Conservation (phyloP, 2,888 invertebrate genomes). For the Drosophila atripex region DNA sequence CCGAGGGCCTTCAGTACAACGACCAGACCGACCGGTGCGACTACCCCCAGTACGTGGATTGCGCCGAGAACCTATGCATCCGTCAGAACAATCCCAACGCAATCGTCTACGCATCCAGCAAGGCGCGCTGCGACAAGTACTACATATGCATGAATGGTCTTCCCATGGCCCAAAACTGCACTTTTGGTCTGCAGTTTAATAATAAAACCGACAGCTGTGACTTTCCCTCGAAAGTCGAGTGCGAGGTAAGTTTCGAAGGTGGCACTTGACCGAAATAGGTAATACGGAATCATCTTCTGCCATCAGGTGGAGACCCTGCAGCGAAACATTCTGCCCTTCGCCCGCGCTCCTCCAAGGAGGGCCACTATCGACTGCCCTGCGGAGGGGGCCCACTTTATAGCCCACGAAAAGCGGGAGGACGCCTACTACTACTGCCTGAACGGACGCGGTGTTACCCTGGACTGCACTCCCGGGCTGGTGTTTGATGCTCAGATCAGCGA, state of each 20-base stretch:
- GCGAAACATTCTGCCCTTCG: conserved; percentile 74
- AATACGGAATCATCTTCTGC: not conserved
- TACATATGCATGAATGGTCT: conserved; percentile 78
- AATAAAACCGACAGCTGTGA: conserved; percentile 70
- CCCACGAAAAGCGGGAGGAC: conserved; percentile 62
- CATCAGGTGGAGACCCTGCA: conserved; percentile 65
- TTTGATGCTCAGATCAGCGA: conserved; percentile 70
- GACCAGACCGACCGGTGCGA: conserved; percentile 80
- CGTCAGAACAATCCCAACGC: conserved; percentile 65
- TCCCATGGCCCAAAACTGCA: conserved; percentile 64
- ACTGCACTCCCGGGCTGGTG: conserved; percentile 81
- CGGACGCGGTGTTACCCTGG: conserved; percentile 78
- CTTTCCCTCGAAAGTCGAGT: conserved; percentile 68
- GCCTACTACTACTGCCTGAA: conserved; percentile 80
- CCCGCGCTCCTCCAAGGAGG: conserved; percentile 70
- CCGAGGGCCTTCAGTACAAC: conserved; percentile 80
- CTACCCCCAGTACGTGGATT: conserved; percentile 79
- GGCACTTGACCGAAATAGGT: not conserved
- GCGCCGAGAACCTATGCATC: conserved; percentile 76
- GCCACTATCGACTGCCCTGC: conserved; percentile 79
- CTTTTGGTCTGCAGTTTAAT: conserved; percentile 76
- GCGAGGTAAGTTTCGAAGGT: conserved; percentile 62
- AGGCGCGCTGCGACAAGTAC: conserved; percentile 72
- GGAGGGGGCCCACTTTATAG: conserved; percentile 71
- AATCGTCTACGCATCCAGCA: conserved; percentile 75